These are phyloP conservation scores for Ashinkailepas kermadecensis DNA, from an alignment of 2,888 invertebrate species.

Conservation along the genomic window DNA sequence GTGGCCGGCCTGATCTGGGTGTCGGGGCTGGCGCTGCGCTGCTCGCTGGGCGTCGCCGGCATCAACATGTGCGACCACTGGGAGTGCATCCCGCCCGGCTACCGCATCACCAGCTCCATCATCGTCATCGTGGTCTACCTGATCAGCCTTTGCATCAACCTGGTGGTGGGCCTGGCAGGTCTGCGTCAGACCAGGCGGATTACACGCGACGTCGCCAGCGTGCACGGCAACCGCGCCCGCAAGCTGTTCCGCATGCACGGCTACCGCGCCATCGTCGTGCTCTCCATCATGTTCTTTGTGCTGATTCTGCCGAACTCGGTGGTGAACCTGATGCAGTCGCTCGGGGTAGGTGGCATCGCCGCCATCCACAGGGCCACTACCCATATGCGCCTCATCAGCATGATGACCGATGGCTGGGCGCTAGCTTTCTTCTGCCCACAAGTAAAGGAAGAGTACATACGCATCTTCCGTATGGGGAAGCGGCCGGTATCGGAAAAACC, in stretches of 20 bases:
- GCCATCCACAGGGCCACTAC: neutral
- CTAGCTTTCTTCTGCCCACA: neutral
- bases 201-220: neutral
- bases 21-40: neutral
- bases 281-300: neutral
- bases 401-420: neutral
- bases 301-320: neutral
- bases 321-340: neutral
- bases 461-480: too few relatives aligned
- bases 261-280: neutral
- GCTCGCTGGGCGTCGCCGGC: neutral
- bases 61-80: neutral
- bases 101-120: neutral
- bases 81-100: neutral
- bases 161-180: neutral
- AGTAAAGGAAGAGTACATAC: neutral
- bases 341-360: neutral
- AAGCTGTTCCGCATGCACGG: neutral
- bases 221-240: neutral
- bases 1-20: neutral
- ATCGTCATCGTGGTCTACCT: neutral
- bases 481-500: too few relatives aligned
- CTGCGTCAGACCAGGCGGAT: neutral
- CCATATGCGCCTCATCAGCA: neutral
- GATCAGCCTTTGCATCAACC: neutral